A percentile compares a stretch with the other conserved stretches of the same genome.
Evolutionary conservation across 1,140 invertebrate genomes (phyloP).

Genomic region (Drosophila mayri): DNA sequence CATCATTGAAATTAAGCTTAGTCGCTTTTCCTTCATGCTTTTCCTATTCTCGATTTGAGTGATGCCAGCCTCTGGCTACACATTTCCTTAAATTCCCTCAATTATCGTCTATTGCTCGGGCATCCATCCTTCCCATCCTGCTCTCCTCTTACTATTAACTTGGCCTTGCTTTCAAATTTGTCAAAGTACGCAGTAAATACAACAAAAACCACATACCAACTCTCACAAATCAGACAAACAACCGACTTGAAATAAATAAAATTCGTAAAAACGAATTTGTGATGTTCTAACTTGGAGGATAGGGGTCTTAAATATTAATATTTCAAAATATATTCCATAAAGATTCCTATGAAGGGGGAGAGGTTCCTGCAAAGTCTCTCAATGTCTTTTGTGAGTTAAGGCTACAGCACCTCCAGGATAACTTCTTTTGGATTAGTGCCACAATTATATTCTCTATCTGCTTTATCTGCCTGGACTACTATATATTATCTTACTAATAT

Average conservation of each 20-base stretch:
- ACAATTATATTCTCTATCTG: too few relatives aligned
- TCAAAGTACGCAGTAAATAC: slow-evolving; percentile 52
- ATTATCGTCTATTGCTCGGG: slow-evolving; percentile 20
- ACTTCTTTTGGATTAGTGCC: too few relatives aligned
- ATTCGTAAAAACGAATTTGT: not conserved
- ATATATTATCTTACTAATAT: too few relatives aligned
- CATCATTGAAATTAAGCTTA: slow-evolving; percentile 21
- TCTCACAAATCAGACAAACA: slow-evolving; percentile 27
- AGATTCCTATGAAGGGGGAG: not conserved
- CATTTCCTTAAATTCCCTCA: slow-evolving; percentile 44
- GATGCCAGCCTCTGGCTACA: slow-evolving; percentile 39
- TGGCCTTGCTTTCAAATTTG: slow-evolving; percentile 57
- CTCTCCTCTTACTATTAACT: slow-evolving; percentile 36
- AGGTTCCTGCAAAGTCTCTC: not conserved
- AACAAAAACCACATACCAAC: slow-evolving; percentile 35
- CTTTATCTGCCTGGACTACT: too few relatives aligned
- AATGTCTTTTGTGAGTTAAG: not conserved
- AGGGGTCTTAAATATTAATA: not conserved
- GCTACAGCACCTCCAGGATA: too few relatives aligned
- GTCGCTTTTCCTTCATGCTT: not conserved
- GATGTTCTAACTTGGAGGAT: not conserved
- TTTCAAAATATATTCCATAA: not conserved
- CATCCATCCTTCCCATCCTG: slow-evolving; percentile 4
- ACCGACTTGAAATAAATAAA: not conserved
- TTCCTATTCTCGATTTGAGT: slow-evolving; percentile 14